Evolutionary conservation across 2,797 vertebrate species (phyloP).

Genomic region (Microctenopoma steveboyesi): DNA sequence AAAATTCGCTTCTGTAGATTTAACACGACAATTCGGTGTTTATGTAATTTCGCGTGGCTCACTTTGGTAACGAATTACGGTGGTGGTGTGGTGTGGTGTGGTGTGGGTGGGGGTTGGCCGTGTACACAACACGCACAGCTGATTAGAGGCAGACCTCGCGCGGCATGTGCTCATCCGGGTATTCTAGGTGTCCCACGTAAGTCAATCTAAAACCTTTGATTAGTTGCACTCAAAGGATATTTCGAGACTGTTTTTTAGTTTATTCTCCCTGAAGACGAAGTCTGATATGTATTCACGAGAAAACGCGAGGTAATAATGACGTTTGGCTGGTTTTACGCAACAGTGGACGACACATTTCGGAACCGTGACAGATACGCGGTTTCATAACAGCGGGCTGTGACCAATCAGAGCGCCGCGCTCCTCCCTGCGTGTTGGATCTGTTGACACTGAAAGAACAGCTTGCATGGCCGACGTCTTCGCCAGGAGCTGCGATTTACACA

Average conservation of each 20-base stretch:
- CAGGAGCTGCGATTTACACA: no score
- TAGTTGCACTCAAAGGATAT: not conserved
- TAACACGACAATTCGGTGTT: not conserved
- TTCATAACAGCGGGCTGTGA: constrained; percentile 43
- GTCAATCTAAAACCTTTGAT: not conserved
- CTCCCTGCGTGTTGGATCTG: not conserved
- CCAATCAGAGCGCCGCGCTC: constrained; percentile 56
- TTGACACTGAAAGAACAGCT: constrained; percentile 24
- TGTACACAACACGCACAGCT: constrained; percentile 27
- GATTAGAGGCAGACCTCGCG: not conserved
- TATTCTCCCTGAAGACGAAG: accelerated
- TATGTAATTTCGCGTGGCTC: constrained; percentile 41
- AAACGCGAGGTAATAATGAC: accelerated
- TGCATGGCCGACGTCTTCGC: not conserved
- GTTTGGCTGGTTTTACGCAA: accelerated
- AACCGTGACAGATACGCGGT: constrained; percentile 58
- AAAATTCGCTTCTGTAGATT: no score
- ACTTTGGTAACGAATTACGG: not conserved
- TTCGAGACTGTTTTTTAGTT: accelerated
- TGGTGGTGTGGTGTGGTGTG: constrained; percentile 15
- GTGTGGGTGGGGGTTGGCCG: constrained; percentile 19
- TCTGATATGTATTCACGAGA: accelerated
- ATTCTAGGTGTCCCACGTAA: constrained; percentile 35
- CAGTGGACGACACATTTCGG: constrained; percentile 12
- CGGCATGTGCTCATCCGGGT: constrained; percentile 81